These are phyloP conservation scores for Cisticola juncidis DNA, from an alignment of 2,113 vertebrate genomes.

Conservation along the genomic window DNA sequence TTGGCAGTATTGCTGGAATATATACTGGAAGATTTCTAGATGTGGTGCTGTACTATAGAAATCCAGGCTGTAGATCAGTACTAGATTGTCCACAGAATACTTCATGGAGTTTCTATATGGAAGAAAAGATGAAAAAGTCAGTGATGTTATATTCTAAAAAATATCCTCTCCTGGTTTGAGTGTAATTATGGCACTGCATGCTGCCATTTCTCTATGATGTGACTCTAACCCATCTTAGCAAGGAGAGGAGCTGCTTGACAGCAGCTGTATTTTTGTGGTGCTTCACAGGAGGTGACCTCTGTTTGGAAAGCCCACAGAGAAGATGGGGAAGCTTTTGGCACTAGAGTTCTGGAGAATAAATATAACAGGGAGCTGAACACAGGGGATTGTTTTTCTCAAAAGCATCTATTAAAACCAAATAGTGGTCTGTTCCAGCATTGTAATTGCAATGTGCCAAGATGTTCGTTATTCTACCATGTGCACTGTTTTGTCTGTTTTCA, in stretches of 20 bases:
- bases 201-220: background rate
- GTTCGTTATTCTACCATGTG: conserved; percentile 40
- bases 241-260: conserved; percentile 2
- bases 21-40: background rate
- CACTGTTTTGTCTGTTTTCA: conserved; percentile 47
- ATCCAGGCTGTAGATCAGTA: background rate
- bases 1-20: background rate
- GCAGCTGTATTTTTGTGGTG: conserved; percentile 56
- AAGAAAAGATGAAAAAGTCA: background rate
- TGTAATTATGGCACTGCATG: background rate
- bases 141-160: background rate
- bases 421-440: conserved; percentile 46
- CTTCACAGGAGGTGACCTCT: conserved; percentile 47
- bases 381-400: conserved; percentile 47
- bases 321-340: conserved; percentile 47
- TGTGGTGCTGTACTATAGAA: background rate
- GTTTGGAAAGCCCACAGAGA: conserved; percentile 49
- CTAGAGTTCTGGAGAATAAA: conserved; percentile 8
- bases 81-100: background rate
- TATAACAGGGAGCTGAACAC: conserved; percentile 49
- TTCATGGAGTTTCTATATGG: background rate
- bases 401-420: conserved; percentile 36
- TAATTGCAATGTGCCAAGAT: conserved; percentile 53
- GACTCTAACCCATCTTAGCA: background rate
- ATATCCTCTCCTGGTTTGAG: background rate